phyloP scores from a whole-genome alignment of 2,113 vertebrate genomes.

The Haliaeetus leucogaster region DNA sequence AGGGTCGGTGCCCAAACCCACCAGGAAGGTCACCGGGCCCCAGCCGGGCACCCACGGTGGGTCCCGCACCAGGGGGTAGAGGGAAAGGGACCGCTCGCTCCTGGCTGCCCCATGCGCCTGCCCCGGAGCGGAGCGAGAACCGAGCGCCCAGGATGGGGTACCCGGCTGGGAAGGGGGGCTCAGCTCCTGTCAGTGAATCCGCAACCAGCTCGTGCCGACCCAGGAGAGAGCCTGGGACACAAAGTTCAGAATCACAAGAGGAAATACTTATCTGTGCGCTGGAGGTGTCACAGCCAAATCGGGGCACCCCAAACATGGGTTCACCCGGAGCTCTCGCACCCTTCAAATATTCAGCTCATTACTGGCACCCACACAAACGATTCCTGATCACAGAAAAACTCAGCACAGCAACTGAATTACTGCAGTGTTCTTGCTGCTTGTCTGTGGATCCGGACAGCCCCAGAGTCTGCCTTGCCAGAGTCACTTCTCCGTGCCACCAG shows the following conservation, averaged over 20 bases:
- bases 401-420: rapidly evolving
- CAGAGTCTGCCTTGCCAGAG: neutral
- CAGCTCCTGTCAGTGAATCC: neutral
- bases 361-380: neutral
- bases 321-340: neutral
- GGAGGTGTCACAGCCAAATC: neutral
- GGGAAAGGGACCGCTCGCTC: neutral
- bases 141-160: no score
- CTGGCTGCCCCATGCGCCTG: neutral
- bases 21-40: neutral
- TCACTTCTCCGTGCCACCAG: no score
- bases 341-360: neutral
- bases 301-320: neutral
- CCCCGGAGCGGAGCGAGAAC: neutral
- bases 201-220: neutral
- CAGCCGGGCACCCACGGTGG: neutral
- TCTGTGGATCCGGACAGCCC: neutral
- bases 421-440: neutral
- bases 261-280: no score
- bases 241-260: no score
- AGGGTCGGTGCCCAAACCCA: neutral
- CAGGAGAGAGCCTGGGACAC: neutral
- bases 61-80: neutral
- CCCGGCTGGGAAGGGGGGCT: no score
- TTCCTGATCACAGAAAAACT: neutral